These are phyloP conservation scores for Sericinus montela DNA, from an alignment of 2,888 invertebrate genomes.

Conservation along the genomic window DNA sequence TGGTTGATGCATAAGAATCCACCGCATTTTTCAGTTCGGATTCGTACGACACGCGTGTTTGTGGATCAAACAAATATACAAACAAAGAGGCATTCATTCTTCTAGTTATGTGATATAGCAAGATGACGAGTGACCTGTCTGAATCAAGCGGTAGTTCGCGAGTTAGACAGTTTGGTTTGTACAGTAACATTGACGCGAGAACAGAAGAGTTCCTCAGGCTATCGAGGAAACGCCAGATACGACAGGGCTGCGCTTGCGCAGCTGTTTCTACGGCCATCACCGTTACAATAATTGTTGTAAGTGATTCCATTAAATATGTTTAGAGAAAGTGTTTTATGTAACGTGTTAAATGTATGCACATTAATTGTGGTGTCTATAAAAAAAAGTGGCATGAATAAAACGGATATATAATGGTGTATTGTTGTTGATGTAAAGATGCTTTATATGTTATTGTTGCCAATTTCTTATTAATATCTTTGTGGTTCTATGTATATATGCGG, in stretches of 20 bases:
- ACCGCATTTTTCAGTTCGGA: slow-evolving; percentile 47
- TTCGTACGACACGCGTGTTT: slow-evolving; percentile 39
- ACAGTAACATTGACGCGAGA: slow-evolving; percentile 60
- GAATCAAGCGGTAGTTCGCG: slow-evolving; percentile 42
- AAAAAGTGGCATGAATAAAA: too few species aligned
- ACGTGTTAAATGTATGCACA: not conserved
- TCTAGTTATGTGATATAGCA: slow-evolving; percentile 50
- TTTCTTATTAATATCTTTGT: too few species aligned
- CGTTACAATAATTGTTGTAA: slow-evolving; percentile 67
- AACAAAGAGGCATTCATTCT: slow-evolving; percentile 23
- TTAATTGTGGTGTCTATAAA: too few species aligned
- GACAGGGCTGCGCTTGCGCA: slow-evolving; percentile 68
- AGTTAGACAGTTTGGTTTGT: slow-evolving; percentile 61
- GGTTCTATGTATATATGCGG: too few species aligned
- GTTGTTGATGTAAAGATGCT: too few species aligned
- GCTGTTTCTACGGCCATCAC: slow-evolving; percentile 65
- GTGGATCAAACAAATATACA: slow-evolving; percentile 24
- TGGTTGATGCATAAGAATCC: slow-evolving; percentile 44
- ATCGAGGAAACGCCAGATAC: slow-evolving; percentile 59
- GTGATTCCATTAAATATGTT: slow-evolving; percentile 30
- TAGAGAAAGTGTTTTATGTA: slow-evolving; percentile 26
- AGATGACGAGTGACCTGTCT: slow-evolving; percentile 61
- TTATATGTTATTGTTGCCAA: too few species aligned
- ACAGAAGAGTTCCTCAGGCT: slow-evolving; percentile 65
- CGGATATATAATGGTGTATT: too few species aligned